Percentiles rank a stretch among this genome's conserved stretches.
phyloP scores from a whole-genome alignment of 1,140 invertebrate species.

The Periplaneta americana region DNA sequence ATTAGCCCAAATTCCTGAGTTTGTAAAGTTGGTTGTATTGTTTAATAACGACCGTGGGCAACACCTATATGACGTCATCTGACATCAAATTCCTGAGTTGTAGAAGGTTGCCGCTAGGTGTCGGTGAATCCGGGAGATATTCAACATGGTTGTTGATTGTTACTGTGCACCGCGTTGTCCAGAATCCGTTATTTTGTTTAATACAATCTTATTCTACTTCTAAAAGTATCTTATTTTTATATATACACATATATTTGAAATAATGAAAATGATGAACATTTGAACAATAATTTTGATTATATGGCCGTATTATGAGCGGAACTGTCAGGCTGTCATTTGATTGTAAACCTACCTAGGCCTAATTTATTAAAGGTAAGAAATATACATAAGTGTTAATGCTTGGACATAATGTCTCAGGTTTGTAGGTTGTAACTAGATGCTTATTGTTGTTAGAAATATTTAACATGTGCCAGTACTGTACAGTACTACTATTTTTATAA shows the following conservation, averaged over 20 bases:
- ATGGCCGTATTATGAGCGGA: not conserved
- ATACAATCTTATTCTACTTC: not conserved
- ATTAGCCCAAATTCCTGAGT: too few relatives aligned
- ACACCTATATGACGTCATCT: slow-evolving; percentile 7
- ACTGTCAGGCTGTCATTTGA: not conserved
- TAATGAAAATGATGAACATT: not conserved
- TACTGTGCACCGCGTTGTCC: not conserved
- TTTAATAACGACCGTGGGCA: not conserved
- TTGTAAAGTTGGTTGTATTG: not conserved
- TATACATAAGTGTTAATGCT: not conserved
- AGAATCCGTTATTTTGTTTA: not conserved
- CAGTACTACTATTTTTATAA: not conserved
- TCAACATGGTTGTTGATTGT: slow-evolving; percentile 10
- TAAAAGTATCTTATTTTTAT: not conserved
- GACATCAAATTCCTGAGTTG: not conserved
- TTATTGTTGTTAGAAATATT: not conserved
- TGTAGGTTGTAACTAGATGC: not conserved
- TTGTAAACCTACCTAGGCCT: not conserved
- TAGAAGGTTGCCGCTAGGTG: slow-evolving; percentile 1
- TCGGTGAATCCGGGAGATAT: not conserved
- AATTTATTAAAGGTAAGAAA: too few relatives aligned
- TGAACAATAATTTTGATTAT: too few relatives aligned
- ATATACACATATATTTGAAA: not conserved
- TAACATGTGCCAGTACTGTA: not conserved
- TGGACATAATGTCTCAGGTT: not conserved